Conservation (phyloP, 2,888 invertebrate genomes). For the Schizotus pectinicornis region DNA sequence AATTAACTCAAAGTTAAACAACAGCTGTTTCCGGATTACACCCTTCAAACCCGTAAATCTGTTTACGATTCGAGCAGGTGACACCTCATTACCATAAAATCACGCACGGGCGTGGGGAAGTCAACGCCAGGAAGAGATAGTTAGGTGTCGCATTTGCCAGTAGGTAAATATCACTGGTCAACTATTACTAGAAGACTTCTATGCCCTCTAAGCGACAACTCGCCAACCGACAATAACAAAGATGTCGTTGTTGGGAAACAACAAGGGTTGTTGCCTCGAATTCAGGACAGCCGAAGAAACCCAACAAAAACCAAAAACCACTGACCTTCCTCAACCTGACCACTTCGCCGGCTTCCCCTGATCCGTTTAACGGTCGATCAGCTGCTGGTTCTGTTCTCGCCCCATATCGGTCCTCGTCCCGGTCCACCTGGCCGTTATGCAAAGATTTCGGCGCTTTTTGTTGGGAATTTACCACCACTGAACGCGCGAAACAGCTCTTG, state of each 20-base stretch:
- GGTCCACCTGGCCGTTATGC: constrained; percentile 33
- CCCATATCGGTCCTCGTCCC: constrained; percentile 8
- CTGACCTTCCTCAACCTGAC: constrained; percentile 41
- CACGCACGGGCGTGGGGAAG: constrained; percentile 2
- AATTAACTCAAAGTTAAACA: constrained; percentile 15
- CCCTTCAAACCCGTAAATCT: constrained; percentile 18
- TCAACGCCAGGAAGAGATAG: constrained; percentile 4
- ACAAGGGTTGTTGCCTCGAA: too few relatives aligned
- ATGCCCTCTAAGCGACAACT: too few relatives aligned
- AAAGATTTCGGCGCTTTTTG: constrained; percentile 41
- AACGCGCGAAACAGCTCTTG: constrained; percentile 57
- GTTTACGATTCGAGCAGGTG: constrained; percentile 16
- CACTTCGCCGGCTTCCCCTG: constrained; percentile 13
- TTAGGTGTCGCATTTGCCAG: too few relatives aligned
- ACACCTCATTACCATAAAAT: constrained; percentile 21
- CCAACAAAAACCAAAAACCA: constrained; percentile 5
- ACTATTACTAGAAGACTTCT: too few relatives aligned
- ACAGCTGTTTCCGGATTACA: constrained; percentile 23
- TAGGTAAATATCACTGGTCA: too few relatives aligned
- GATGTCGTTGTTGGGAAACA: too few relatives aligned
- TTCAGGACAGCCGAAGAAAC: too few relatives aligned
- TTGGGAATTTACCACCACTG: constrained; percentile 54
- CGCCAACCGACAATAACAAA: too few relatives aligned
- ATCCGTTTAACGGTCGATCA: constrained; percentile 4
- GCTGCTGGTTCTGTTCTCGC: constrained; percentile 12